Conservation (phyloP, 1,140 invertebrate species). For the Trachymyrmex cornetzi region DNA sequence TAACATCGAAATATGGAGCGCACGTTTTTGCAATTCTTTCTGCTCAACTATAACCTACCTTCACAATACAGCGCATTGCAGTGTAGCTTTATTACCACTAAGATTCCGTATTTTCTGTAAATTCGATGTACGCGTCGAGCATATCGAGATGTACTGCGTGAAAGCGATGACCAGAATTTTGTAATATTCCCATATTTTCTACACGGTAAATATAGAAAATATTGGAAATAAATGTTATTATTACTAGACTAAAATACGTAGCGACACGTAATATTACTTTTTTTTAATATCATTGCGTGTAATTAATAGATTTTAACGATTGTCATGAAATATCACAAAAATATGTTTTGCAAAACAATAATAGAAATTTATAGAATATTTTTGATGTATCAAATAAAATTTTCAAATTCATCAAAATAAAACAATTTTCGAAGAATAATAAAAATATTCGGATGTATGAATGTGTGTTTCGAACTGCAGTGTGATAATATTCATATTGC, state of each 20-base stretch:
- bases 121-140: slow-evolving; percentile 1
- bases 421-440: neutral
- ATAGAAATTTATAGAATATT: slow-evolving; percentile 1
- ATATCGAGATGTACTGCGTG: neutral
- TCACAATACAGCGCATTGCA: neutral
- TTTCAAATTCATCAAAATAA: neutral
- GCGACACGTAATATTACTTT: neutral
- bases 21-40: slow-evolving; percentile 36
- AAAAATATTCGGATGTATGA: neutral
- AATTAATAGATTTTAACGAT: neutral
- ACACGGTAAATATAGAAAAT: neutral
- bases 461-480: neutral
- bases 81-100: slow-evolving; percentile 14
- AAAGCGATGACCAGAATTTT: neutral
- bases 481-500: slow-evolving; percentile 21
- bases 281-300: neutral
- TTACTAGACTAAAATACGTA: neutral
- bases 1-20: neutral
- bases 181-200: slow-evolving; percentile 5
- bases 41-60: neutral
- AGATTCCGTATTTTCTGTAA: slow-evolving; percentile 11
- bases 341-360: neutral
- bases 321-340: neutral
- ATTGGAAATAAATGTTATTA: neutral
- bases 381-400: neutral